Percentiles rank a stretch among this genome's conserved stretches.
phyloP scores from a whole-genome alignment of 2,113 vertebrate species.

The Orientallactaga bullata region DNA sequence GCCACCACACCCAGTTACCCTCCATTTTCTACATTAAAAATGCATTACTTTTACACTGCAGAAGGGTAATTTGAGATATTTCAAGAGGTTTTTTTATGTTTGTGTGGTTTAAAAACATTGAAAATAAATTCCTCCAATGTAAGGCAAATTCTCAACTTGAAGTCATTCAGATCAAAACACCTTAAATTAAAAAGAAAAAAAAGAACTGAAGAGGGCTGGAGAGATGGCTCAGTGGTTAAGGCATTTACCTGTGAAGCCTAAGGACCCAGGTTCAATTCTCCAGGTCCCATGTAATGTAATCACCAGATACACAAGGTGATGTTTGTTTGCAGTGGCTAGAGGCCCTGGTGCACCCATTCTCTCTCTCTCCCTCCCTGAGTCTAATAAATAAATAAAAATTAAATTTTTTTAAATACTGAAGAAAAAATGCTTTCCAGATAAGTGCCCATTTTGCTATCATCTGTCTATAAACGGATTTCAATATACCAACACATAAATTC shows the following conservation, averaged over 20 bases:
- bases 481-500: slow-evolving; percentile 7
- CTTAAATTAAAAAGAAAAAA: slow-evolving; percentile 60
- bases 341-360: no score
- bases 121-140: not conserved
- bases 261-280: no score
- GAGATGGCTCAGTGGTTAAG: no score
- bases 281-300: no score
- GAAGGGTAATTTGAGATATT: slow-evolving; percentile 14
- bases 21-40: slow-evolving; percentile 39
- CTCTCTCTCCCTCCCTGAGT: no score
- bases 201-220: no score
- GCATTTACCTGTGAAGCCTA: no score
- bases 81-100: slow-evolving; percentile 22
- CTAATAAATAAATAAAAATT: no score
- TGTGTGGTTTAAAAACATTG: slow-evolving; percentile 7
- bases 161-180: slow-evolving; percentile 80
- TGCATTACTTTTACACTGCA: not conserved
- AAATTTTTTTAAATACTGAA: slow-evolving; percentile 32
- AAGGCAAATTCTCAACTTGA: slow-evolving; percentile 64
- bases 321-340: no score
- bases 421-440: slow-evolving; percentile 83
- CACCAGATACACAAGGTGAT: no score
- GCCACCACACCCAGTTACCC: not conserved
- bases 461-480: slow-evolving; percentile 80
- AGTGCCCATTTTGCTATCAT: slow-evolving; percentile 65